Conservation (phyloP, 30 jellyfish, hydroid and myxozoan genomes). For the Mastigias papua region DNA sequence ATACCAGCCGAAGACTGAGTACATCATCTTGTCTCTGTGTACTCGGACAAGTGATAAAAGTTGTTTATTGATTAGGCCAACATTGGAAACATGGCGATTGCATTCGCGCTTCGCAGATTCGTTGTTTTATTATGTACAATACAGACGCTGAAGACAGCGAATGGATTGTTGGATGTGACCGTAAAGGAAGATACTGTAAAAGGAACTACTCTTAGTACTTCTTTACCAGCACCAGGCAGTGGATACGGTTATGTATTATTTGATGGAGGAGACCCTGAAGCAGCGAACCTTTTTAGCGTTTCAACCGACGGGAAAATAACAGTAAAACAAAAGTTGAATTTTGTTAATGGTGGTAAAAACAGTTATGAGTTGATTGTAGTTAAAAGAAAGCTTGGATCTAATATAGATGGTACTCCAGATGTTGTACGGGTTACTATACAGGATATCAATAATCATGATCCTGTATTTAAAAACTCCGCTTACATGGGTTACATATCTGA, state of each 20-base stretch:
- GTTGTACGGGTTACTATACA: conserved; percentile 57
- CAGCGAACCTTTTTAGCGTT: conserved; percentile 47
- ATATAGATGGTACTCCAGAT: conserved; percentile 81
- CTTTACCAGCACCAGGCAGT: conserved; percentile 62
- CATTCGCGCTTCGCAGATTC: conserved; percentile 1
- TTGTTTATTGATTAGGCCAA: neutral
- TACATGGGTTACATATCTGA: conserved; percentile 86
- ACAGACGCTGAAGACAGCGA: neutral
- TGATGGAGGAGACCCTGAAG: conserved; percentile 61
- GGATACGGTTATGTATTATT: conserved; percentile 61
- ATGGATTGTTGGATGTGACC: conserved; percentile 10
- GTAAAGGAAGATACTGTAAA: conserved; percentile 64
- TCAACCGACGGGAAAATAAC: conserved; percentile 64
- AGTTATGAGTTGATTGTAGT: conserved; percentile 67
- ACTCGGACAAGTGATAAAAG: neutral
- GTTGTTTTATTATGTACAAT: conserved; percentile 23
- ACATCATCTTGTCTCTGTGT: neutral
- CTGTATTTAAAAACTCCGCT: conserved; percentile 75
- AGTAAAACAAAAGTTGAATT: conserved; percentile 73
- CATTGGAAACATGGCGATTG: conserved; percentile 63
- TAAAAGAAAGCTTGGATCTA: conserved; percentile 66
- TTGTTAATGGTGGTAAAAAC: conserved; percentile 73
- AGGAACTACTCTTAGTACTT: conserved; percentile 57
- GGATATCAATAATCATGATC: conserved; percentile 88
- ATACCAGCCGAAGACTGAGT: neutral